Evolutionary conservation across 2,888 invertebrate genomes (phyloP).

Genomic region (Nephrotoma appendiculata): DNA sequence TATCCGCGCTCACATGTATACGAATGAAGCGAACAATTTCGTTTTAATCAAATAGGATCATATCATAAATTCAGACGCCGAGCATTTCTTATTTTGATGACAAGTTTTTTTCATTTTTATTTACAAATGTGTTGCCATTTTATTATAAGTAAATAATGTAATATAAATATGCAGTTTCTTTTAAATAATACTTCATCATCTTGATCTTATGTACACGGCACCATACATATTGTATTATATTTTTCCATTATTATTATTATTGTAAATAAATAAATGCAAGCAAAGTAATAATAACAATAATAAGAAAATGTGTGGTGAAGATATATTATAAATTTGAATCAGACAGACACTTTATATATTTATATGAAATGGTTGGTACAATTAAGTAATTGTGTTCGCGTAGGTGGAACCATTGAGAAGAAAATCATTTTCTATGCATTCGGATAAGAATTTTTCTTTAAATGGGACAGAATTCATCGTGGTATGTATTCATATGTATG

Average conservation of each 20-base stretch:
- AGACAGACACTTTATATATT: not conserved
- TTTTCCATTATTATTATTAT: not conserved
- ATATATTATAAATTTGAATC: not conserved
- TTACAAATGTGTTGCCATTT: not conserved
- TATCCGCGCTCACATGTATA: not conserved
- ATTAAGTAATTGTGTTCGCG: not conserved
- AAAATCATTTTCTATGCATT: not conserved
- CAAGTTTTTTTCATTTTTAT: not conserved
- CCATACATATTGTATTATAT: not conserved
- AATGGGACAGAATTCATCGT: too few relatives aligned
- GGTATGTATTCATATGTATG: too few relatives aligned
- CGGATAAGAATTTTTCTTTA: too few relatives aligned
- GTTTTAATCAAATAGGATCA: not conserved
- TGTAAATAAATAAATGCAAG: not conserved
- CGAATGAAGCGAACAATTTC: not conserved
- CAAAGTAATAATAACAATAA: not conserved
- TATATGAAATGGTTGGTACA: not conserved
- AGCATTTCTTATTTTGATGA: not conserved
- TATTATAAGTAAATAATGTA: not conserved
- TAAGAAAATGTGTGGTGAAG: not conserved
- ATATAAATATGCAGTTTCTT: not conserved
- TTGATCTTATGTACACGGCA: not conserved
- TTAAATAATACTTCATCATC: not conserved
- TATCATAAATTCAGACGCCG: not conserved
- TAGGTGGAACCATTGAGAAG: not conserved